Percentiles rank a stretch among this genome's conserved stretches.
phyloP scores from a whole-genome alignment of 2,797 vertebrate genomes.

The Mus spretus region DNA sequence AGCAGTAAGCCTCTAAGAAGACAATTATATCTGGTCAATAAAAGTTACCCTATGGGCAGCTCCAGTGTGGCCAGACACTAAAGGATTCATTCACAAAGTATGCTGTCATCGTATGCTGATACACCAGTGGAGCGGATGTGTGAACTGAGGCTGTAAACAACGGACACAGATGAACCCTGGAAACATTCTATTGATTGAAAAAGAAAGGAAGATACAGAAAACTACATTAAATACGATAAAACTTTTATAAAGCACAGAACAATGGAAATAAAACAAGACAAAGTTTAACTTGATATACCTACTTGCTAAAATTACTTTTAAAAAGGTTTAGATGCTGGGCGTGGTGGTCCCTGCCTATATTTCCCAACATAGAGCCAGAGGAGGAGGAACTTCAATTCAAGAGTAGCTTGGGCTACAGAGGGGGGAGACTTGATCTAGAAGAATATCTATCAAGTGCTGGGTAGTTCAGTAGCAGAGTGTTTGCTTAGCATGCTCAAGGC shows the following conservation, averaged over 20 bases:
- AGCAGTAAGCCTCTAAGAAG: neutral
- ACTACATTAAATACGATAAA: neutral
- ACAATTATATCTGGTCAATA: neutral
- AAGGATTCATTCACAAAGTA: neutral
- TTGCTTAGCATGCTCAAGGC: neutral
- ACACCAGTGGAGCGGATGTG: neutral
- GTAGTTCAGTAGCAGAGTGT: neutral
- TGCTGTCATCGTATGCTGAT: neutral
- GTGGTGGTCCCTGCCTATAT: neutral
- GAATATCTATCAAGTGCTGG: neutral
- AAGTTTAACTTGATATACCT: neutral
- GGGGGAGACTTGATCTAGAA: neutral
- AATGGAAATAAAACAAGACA: slow-evolving; percentile 34
- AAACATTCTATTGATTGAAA: neutral
- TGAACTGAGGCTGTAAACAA: neutral
- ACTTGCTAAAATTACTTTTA: neutral
- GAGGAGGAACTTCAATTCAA: neutral
- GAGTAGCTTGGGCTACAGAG: neutral
- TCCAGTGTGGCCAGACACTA: neutral
- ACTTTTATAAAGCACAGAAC: slow-evolving; percentile 59
- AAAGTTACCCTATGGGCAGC: neutral
- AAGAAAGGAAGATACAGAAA: slow-evolving; percentile 1
- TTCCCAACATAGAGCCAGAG: neutral
- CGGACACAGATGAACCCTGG: neutral
- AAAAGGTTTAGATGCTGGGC: neutral